Evolutionary conservation across 2,113 vertebrate species (phyloP).

Genomic region (Hiodon alosoides): DNA sequence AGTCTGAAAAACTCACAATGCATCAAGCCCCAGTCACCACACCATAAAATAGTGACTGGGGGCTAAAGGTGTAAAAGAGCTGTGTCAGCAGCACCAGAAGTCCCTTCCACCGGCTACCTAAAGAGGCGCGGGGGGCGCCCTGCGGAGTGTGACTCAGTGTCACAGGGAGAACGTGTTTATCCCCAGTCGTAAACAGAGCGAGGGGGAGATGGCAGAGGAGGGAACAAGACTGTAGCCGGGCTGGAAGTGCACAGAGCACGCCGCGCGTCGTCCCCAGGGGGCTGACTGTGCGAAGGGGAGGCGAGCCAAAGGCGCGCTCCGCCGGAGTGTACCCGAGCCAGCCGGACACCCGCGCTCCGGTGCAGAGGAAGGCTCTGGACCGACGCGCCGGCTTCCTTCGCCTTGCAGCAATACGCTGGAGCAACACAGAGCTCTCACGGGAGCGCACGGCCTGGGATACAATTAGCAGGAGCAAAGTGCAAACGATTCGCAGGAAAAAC

Average conservation of each 20-base stretch:
- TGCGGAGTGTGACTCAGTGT: neutral
- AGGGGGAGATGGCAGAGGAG: slow-evolving; percentile 5
- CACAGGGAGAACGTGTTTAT: slow-evolving; percentile 18
- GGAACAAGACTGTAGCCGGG: slow-evolving; percentile 1
- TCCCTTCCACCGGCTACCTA: neutral
- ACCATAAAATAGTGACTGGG: too few relatives aligned
- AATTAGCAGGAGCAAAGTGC: neutral
- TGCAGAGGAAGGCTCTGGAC: too few relatives aligned
- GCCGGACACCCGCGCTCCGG: too few relatives aligned
- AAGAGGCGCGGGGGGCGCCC: neutral
- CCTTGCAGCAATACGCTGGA: neutral
- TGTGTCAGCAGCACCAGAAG: too few relatives aligned
- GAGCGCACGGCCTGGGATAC: neutral
- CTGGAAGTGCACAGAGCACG: slow-evolving; percentile 39
- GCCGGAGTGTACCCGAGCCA: neutral
- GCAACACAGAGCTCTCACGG: neutral
- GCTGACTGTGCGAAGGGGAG: slow-evolving; percentile 33
- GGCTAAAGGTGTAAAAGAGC: too few relatives aligned
- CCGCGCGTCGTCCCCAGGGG: slow-evolving; percentile 44
- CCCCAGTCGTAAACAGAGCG: slow-evolving; percentile 12
- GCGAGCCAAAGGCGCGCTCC: neutral
- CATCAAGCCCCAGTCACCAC: neutral
- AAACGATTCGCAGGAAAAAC: neutral
- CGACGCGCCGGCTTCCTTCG: too few relatives aligned
- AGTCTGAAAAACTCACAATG: too few relatives aligned